A percentile compares a stretch with the other conserved stretches of the same genome.
Evolutionary conservation across 2,113 vertebrate species (phyloP).

Genomic region (Lepus timidus): DNA sequence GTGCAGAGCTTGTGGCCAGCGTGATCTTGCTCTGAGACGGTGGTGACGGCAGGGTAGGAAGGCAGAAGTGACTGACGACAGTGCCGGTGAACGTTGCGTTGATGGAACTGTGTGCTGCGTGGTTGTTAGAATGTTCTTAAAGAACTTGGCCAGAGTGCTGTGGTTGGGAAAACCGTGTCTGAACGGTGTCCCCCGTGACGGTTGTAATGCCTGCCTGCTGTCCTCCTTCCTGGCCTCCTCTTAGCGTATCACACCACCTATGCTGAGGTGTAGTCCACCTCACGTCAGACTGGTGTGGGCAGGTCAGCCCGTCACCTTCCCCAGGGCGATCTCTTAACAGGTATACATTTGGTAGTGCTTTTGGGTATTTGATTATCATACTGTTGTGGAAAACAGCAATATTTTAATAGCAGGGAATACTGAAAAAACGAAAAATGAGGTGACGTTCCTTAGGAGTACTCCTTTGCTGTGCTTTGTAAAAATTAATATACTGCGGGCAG

Average conservation of each 20-base stretch:
- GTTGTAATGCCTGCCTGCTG: accelerated
- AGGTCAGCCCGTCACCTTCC: neutral
- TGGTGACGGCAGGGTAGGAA: neutral
- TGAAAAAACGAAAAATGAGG: neutral
- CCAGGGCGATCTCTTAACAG: neutral
- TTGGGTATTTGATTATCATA: neutral
- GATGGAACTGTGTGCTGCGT: neutral
- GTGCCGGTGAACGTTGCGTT: no score
- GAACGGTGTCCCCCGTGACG: neutral
- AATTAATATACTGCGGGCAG: neutral
- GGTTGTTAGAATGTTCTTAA: neutral
- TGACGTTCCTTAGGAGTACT: neutral
- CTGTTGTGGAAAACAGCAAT: neutral
- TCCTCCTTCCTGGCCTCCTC: neutral
- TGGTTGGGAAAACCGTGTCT: neutral
- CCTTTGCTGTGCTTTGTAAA: neutral
- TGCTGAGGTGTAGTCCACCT: neutral
- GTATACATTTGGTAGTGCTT: neutral
- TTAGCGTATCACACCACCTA: neutral
- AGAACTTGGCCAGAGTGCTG: neutral
- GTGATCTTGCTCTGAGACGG: neutral
- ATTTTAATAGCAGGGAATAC: neutral
- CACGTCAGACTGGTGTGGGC: no score
- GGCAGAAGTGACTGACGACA: neutral
- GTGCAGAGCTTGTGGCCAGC: neutral